Evolutionary conservation across 53 echinoderm and acorn worm species (phyloP).

Genomic region (Actinopyga echinites): DNA sequence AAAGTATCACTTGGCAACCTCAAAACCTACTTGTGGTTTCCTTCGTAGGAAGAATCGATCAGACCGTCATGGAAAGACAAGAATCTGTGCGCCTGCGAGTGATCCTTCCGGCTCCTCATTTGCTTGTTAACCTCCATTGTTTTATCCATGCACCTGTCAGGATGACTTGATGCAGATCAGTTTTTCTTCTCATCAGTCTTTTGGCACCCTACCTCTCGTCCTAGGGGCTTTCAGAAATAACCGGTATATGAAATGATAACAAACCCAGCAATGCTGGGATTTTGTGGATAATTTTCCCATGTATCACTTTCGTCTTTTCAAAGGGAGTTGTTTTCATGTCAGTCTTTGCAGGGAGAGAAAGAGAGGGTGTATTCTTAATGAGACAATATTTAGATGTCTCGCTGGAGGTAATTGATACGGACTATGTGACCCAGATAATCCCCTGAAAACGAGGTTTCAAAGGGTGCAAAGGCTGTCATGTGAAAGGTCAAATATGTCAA

Average conservation of each 20-base stretch:
- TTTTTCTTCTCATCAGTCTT: background rate
- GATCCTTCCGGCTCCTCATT: constrained; percentile 3
- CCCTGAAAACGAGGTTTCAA: too few relatives aligned
- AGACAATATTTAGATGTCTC: too few relatives aligned
- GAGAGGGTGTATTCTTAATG: too few relatives aligned
- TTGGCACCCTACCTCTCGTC: constrained; percentile 21
- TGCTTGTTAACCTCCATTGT: constrained; percentile 32
- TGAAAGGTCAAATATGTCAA: too few relatives aligned
- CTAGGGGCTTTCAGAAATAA: constrained; percentile 29
- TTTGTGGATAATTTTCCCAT: background rate
- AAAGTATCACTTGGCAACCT: constrained; percentile 18
- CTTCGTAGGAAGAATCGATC: constrained; percentile 27
- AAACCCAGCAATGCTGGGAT: background rate
- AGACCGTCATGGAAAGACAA: too few relatives aligned
- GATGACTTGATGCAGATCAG: constrained; percentile 6
- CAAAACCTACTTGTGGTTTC: constrained; percentile 29
- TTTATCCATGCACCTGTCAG: constrained; percentile 19
- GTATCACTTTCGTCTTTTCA: constrained; percentile 23
- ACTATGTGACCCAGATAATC: too few relatives aligned
- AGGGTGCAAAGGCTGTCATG: too few relatives aligned
- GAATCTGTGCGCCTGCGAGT: background rate
- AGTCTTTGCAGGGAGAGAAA: background rate
- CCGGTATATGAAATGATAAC: constrained; percentile 26
- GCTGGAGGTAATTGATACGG: too few relatives aligned
- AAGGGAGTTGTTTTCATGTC: background rate